Evolutionary conservation across 1,140 invertebrate genomes (phyloP).

Genomic region (Paracyclopina nana): DNA sequence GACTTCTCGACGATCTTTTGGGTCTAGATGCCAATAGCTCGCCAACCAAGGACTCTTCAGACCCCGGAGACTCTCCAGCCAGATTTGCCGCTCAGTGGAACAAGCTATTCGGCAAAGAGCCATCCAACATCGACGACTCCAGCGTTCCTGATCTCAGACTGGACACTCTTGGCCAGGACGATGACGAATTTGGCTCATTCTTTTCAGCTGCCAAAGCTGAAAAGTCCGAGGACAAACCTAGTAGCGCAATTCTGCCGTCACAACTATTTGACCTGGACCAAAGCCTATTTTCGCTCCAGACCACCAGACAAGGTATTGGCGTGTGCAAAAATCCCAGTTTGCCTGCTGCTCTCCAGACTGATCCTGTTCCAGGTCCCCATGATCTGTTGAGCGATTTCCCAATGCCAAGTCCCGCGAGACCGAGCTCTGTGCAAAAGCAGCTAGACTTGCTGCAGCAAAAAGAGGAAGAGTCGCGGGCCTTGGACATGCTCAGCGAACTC

Average conservation of each 20-base stretch:
- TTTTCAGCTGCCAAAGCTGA: too few species aligned
- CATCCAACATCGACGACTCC: too few species aligned
- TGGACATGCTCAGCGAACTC: too few species aligned
- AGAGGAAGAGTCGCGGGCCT: not conserved
- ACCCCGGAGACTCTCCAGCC: too few species aligned
- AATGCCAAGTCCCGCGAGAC: not conserved
- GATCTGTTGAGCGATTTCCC: conserved; percentile 1
- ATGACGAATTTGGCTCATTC: conserved; percentile 1
- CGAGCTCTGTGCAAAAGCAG: not conserved
- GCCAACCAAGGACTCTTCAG: too few species aligned
- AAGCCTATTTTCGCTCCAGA: conserved; percentile 1
- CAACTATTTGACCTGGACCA: conserved; percentile 14
- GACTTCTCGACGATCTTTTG: too few species aligned
- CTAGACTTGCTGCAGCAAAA: not conserved
- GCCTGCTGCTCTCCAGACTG: not conserved
- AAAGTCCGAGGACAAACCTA: too few species aligned
- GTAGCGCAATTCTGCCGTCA: conserved; percentile 11
- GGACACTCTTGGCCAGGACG: too few species aligned
- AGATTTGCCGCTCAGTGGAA: conserved; percentile 17
- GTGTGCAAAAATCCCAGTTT: not conserved
- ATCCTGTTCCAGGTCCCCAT: not conserved
- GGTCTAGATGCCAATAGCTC: too few species aligned
- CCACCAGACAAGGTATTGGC: not conserved
- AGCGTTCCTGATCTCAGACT: too few species aligned
- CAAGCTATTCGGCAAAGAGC: conserved; percentile 6